A percentile compares a stretch with the other conserved stretches of the same genome.
Conservation (phyloP, 1,140 invertebrate genomes). For the Lepidurus arcticus region DNA sequence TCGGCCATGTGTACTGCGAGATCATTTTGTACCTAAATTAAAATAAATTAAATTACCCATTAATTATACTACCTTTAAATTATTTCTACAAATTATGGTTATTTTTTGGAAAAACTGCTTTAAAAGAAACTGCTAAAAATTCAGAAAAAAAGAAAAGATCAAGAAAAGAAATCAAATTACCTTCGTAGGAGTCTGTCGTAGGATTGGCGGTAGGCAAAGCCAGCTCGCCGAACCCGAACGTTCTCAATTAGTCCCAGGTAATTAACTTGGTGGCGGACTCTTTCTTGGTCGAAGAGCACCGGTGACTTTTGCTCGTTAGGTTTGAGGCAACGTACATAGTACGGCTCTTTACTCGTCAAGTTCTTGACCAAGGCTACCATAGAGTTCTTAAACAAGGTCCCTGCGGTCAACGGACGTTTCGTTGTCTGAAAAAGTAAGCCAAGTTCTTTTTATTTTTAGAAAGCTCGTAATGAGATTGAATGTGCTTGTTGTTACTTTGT, state of each 20-base stretch:
- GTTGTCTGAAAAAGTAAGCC: conserved; percentile 63
- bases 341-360: conserved; percentile 84
- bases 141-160: background rate
- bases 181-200: conserved; percentile 80
- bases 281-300: conserved; percentile 62
- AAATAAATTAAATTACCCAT: conserved; percentile 23
- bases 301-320: conserved; percentile 90
- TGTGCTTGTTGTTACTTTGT: conserved; percentile 54
- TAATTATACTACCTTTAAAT: too few relatives aligned
- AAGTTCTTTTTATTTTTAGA: background rate
- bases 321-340: conserved; percentile 89
- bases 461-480: background rate
- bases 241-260: conserved; percentile 90
- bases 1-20: conserved; percentile 88
- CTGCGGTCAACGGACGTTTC: conserved; percentile 85
- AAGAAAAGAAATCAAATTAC: conserved; percentile 42
- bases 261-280: conserved; percentile 73
- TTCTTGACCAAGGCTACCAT: conserved; percentile 86
- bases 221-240: conserved; percentile 84
- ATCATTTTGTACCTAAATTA: conserved; percentile 89
- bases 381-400: conserved; percentile 88
- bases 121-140: background rate
- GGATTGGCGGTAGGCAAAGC: conserved; percentile 83
- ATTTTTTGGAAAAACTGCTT: background rate
- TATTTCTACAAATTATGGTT: background rate